These are phyloP conservation scores for Cryptus viduatorius DNA, from an alignment of 2,888 invertebrate genomes.

Conservation along the genomic window DNA sequence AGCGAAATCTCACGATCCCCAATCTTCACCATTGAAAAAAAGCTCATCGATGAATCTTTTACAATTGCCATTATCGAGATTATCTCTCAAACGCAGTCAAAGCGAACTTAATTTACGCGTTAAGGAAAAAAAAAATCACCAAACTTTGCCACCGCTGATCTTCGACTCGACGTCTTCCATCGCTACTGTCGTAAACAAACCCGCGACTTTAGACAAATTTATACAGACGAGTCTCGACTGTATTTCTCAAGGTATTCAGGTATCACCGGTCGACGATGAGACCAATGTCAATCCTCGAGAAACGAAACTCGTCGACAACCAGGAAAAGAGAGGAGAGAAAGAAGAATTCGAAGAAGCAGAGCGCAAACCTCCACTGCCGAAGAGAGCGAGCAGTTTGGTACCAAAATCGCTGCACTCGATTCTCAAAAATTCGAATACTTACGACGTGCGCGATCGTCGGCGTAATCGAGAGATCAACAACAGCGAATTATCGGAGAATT, in stretches of 20 bases:
- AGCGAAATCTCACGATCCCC: constrained; percentile 41
- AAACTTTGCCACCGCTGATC: constrained; percentile 74
- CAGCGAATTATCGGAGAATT: constrained; percentile 4
- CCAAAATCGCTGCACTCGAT: constrained; percentile 77
- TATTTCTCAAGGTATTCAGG: constrained; percentile 80
- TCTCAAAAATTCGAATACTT: constrained; percentile 78
- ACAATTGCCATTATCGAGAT: constrained; percentile 68
- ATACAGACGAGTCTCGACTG: constrained; percentile 79
- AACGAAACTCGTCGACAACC: not conserved
- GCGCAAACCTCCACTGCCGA: constrained; percentile 79
- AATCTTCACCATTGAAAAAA: constrained; percentile 77
- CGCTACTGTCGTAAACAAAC: constrained; percentile 83
- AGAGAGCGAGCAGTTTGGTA: constrained; percentile 77
- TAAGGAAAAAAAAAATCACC: constrained; percentile 73
- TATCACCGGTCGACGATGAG: constrained; percentile 69
- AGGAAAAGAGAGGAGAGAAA: not conserved
- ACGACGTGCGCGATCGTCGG: constrained; percentile 72
- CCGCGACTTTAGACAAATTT: constrained; percentile 81
- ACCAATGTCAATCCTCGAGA: not conserved
- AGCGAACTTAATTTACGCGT: constrained; percentile 81
- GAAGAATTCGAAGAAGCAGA: constrained; percentile 68
- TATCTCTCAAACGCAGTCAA: constrained; percentile 80
- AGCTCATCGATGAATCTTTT: constrained; percentile 82
- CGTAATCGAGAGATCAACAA: not conserved
- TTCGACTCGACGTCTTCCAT: constrained; percentile 84